phyloP scores from a whole-genome alignment of 1,140 invertebrate genomes.

The Daktulosphaira vitifoliae region DNA sequence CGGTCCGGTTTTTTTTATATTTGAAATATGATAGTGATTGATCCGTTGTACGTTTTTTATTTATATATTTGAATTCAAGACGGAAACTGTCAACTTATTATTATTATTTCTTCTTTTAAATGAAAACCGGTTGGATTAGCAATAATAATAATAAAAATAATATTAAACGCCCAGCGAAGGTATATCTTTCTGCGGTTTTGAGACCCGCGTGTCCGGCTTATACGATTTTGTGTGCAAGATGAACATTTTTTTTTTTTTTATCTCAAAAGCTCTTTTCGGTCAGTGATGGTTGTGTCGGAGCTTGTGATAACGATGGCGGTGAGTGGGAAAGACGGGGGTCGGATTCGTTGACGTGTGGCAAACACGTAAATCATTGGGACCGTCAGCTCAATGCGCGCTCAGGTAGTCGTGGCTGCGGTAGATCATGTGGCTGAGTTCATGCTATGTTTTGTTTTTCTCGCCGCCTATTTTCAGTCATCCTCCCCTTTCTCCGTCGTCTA shows the following conservation, averaged over 20 bases:
- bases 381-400: too few species aligned
- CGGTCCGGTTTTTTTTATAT: constrained; percentile 26
- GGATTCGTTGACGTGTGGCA: constrained; percentile 6
- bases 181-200: not conserved
- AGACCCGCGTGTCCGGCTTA: constrained; percentile 22
- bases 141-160: not conserved
- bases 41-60: constrained; percentile 12
- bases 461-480: too few species aligned
- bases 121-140: constrained; percentile 20
- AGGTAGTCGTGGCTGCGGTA: not conserved
- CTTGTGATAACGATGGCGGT: not conserved
- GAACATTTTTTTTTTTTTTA: too few species aligned
- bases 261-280: constrained; percentile 3
- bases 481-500: too few species aligned
- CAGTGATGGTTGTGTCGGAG: not conserved
- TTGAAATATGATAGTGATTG: constrained; percentile 32
- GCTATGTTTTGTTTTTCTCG: constrained; percentile 10
- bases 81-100: constrained; percentile 28
- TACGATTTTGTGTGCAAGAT: too few species aligned
- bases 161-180: not conserved
- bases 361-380: constrained; percentile 26
- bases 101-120: not conserved
- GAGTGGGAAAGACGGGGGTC: not conserved
- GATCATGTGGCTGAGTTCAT: not conserved
- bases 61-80: constrained; percentile 1